These are phyloP conservation scores for Glaucomys volans DNA, from an alignment of 2,113 vertebrate genomes.

Conservation along the genomic window DNA sequence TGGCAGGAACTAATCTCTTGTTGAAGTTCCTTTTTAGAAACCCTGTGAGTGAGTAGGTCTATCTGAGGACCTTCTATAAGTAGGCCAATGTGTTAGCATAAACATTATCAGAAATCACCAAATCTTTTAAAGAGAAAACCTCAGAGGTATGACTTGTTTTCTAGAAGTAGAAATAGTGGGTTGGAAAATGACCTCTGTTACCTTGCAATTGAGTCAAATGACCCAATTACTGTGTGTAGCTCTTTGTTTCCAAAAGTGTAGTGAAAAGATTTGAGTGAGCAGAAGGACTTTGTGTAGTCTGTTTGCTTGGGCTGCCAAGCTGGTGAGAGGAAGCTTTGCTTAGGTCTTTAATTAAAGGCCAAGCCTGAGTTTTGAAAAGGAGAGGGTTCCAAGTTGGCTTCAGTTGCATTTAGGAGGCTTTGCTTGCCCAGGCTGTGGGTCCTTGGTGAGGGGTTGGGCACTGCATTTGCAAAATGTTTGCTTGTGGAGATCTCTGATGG, in stretches of 20 bases:
- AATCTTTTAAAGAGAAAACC: conserved; percentile 37
- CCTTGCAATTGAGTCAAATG: conserved; percentile 43
- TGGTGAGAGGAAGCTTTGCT: conserved; percentile 66
- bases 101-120: conserved; percentile 41
- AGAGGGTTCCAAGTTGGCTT: conserved; percentile 58
- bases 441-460: not conserved
- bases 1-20: conserved; percentile 12
- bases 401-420: conserved; percentile 46
- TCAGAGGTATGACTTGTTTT: not conserved
- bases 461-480: conserved; percentile 12
- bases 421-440: not conserved
- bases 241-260: conserved; percentile 57
- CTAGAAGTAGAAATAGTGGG: conserved; percentile 21
- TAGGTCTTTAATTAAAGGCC: conserved; percentile 64
- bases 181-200: conserved; percentile 11
- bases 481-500: conserved; percentile 36
- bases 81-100: not conserved
- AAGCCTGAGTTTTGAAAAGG: conserved; percentile 20
- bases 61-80: conserved; percentile 16
- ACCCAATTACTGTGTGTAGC: conserved; percentile 9
- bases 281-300: conserved; percentile 60
- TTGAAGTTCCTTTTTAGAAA: conserved; percentile 39
- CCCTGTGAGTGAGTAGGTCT: not conserved
- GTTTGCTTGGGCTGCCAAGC: conserved; percentile 55
- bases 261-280: conserved; percentile 50